Conservation (phyloP, 1,140 invertebrate genomes). For the Trichoplusia ni region DNA sequence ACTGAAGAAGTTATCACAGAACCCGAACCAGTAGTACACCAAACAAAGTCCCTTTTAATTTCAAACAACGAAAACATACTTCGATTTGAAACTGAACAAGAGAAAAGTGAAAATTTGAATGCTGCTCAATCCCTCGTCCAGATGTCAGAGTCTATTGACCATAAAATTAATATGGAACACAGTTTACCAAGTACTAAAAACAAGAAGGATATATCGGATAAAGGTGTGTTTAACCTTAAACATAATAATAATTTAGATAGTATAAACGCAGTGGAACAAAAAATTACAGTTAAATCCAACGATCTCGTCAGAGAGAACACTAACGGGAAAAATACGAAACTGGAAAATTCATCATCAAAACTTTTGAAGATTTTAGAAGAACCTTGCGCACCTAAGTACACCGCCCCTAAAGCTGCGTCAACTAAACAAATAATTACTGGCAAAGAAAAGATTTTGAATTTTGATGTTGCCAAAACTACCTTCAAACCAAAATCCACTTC, state of each 20-base stretch:
- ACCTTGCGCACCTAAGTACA: slow-evolving; percentile 57
- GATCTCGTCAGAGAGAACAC: slow-evolving; percentile 49
- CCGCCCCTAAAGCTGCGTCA: slow-evolving; percentile 52
- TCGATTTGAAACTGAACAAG: slow-evolving; percentile 73
- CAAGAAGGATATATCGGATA: slow-evolving; percentile 39
- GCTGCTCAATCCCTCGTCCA: slow-evolving; percentile 77
- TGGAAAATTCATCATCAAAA: slow-evolving; percentile 70
- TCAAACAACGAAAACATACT: slow-evolving; percentile 49
- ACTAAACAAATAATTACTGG: slow-evolving; percentile 60
- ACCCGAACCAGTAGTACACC: slow-evolving; percentile 21
- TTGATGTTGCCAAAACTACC: slow-evolving; percentile 65
- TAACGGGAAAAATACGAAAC: slow-evolving; percentile 34
- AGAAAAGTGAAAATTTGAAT: slow-evolving; percentile 77
- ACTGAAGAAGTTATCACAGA: neutral
- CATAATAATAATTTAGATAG: slow-evolving; percentile 42
- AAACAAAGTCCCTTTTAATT: slow-evolving; percentile 36
- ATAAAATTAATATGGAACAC: slow-evolving; percentile 60
- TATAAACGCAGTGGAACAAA: slow-evolving; percentile 41
- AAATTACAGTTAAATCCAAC: slow-evolving; percentile 42
- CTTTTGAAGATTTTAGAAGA: slow-evolving; percentile 79
- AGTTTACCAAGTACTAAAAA: slow-evolving; percentile 47
- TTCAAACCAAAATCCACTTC: slow-evolving; percentile 59
- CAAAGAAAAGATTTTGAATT: slow-evolving; percentile 79
- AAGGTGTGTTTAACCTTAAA: slow-evolving; percentile 19
- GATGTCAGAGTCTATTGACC: slow-evolving; percentile 76